Evolutionary conservation across 2,888 invertebrate genomes (phyloP).

Genomic region (Fragum whitleyi): DNA sequence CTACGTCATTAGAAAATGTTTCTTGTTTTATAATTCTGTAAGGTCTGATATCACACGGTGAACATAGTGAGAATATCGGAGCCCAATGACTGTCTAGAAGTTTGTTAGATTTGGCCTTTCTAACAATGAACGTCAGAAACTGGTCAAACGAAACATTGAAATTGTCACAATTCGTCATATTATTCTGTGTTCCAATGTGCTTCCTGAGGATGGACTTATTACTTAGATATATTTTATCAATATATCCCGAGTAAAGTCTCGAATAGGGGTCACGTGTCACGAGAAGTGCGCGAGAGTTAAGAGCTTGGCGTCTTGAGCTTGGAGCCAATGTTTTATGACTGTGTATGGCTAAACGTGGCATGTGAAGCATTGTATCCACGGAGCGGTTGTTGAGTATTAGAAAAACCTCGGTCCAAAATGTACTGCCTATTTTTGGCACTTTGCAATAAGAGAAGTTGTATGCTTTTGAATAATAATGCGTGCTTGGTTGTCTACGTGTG

Average conservation of each 20-base stretch:
- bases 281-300: constrained; percentile 25
- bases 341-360: no score
- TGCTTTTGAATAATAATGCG: no score
- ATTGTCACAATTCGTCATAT: background rate
- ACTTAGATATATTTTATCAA: constrained; percentile 37
- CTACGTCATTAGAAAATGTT: constrained; percentile 46
- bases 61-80: constrained; percentile 36
- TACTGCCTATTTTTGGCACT: no score
- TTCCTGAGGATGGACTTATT: background rate
- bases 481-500: no score
- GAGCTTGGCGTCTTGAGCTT: background rate
- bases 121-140: constrained; percentile 30
- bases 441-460: no score
- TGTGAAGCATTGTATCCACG: no score
- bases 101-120: background rate
- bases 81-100: constrained; percentile 42
- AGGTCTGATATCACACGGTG: constrained; percentile 34
- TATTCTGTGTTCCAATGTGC: background rate
- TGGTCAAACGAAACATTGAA: constrained; percentile 33
- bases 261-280: constrained; percentile 51
- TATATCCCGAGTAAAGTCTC: constrained; percentile 44
- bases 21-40: constrained; percentile 48
- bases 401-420: no score
- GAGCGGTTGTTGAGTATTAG: no score
- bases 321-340: no score